Evolutionary conservation across 2,797 vertebrate genomes (phyloP), one percentile per base, ranked within the genome.

Genomic region (Acropternis orthonyx): DNA sequence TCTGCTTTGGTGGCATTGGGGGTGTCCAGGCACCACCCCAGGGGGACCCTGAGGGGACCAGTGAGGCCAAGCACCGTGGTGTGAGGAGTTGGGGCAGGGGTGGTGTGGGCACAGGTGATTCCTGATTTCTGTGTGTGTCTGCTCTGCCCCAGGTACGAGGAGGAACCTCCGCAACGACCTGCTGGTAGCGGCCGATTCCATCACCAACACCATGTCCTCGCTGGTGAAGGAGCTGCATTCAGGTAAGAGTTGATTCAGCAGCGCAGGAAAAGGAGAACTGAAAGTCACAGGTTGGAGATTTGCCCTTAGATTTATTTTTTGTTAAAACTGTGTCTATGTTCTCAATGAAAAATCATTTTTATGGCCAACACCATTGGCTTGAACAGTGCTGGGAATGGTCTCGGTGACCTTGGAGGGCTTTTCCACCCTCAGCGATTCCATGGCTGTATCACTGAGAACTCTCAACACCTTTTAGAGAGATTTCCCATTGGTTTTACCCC

Each of bases 211-310:
- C 92, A 98, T 99, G 99, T 99, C 99, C 0, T 99, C 99, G 5
- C 98, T 99, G 97, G 99, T 99, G 97, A 99, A 99, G 97, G 99
- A 99, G 96, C 99, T 99, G 2, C 99, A 99, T 91, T 99, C 99
- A 85, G 99, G 99, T 99, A 97, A 36, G 98, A 80, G 56, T 24
- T 30, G 7, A 2, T 1, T 2, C 9, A 1, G 20, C 5, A 3
- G 10, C 41, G 1, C 5, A 13, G 58, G 2, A 10, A 3, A 1
- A 4, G 37, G 3, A 20, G n/a, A 26, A 2, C 26, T 23, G 15
- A 28, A 6, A 16, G 23, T 32, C 75, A 24, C 28, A 1, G 10
- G 8, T 0, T 5, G 49, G 9, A 16, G 26, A 8, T 24, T 9
- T 28, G 51, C 11, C 54, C 18, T 34, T 2, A 3, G 24, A 2